Conservation (phyloP, 2,797 vertebrate genomes). For the Pipistrellus nathusii region DNA sequence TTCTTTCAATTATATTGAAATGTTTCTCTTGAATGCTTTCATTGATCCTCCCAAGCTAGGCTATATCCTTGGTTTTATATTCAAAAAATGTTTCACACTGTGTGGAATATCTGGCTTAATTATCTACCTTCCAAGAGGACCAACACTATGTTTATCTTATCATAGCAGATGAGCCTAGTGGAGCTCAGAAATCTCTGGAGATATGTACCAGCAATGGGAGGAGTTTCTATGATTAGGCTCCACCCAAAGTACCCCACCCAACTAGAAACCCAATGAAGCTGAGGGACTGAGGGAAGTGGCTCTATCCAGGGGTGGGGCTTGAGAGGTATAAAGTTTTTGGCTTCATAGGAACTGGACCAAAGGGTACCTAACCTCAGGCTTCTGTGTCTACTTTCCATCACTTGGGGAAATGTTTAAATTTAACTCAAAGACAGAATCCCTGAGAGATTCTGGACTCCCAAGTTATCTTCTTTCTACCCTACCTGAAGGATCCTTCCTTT, state of each 20-base stretch:
- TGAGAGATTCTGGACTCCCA: neutral
- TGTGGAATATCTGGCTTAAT: neutral
- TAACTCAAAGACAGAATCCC: neutral
- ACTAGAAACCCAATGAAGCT: neutral
- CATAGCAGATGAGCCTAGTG: rapidly evolving
- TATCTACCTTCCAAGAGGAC: neutral
- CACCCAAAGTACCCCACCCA: neutral
- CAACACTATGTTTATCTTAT: neutral
- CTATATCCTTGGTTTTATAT: neutral
- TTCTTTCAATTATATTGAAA: neutral
- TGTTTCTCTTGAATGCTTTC: neutral
- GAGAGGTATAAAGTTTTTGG: neutral
- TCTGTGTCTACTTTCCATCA: neutral
- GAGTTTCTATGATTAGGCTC: rapidly evolving
- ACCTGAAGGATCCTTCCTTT: no score
- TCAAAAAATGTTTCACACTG: neutral
- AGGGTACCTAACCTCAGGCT: neutral
- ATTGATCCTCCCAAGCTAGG: no score
- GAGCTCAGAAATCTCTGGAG: neutral
- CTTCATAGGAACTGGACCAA: neutral
- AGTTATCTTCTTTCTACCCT: neutral
- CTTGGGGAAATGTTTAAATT: neutral
- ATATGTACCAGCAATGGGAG: rapidly evolving
- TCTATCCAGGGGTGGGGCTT: neutral
- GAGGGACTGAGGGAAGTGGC: neutral